Conservation (phyloP, 2,888 invertebrate species). For the Chrysotoxum bicinctum region DNA sequence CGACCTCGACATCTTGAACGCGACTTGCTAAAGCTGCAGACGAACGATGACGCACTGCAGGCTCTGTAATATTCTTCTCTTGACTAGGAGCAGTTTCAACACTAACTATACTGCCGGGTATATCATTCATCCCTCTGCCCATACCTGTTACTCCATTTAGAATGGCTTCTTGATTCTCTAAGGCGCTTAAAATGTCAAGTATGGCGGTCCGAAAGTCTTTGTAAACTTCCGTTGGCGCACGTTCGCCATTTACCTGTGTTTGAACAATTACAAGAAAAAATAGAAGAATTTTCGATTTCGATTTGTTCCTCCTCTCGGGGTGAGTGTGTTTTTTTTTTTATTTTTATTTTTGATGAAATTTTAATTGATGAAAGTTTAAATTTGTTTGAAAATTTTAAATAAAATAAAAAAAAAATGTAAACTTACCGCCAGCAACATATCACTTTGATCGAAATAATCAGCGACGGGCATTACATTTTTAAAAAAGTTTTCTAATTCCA, state of each 20-base stretch:
- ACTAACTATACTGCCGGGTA: slow-evolving; percentile 86
- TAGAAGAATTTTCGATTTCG: background rate
- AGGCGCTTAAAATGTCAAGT: slow-evolving; percentile 88
- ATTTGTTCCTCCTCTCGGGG: slow-evolving; percentile 1
- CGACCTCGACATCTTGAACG: slow-evolving; percentile 73
- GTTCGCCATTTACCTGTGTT: slow-evolving; percentile 91
- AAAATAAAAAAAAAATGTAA: slow-evolving; percentile 9
- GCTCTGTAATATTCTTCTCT: slow-evolving; percentile 79
- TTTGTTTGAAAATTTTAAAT: background rate
- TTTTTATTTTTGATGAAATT: background rate
- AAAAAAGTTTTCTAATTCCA: slow-evolving; percentile 95
- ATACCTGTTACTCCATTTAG: slow-evolving; percentile 86
- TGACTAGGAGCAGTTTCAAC: slow-evolving; percentile 84
- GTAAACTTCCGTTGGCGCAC: slow-evolving; percentile 93
- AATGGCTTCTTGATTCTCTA: slow-evolving; percentile 85
- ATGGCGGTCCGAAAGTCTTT: slow-evolving; percentile 91
- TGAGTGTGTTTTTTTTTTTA: background rate
- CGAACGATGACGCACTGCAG: slow-evolving; percentile 73
- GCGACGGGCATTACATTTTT: slow-evolving; percentile 94
- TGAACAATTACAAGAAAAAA: background rate
- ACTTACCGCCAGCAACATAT: slow-evolving; percentile 87
- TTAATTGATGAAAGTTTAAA: slow-evolving; percentile 3
- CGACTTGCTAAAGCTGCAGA: slow-evolving; percentile 62
- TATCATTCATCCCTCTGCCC: slow-evolving; percentile 83
- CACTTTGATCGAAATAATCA: slow-evolving; percentile 94